phyloP scores from a whole-genome alignment of 2,113 vertebrate genomes.

The Sylvicapra grimmia region DNA sequence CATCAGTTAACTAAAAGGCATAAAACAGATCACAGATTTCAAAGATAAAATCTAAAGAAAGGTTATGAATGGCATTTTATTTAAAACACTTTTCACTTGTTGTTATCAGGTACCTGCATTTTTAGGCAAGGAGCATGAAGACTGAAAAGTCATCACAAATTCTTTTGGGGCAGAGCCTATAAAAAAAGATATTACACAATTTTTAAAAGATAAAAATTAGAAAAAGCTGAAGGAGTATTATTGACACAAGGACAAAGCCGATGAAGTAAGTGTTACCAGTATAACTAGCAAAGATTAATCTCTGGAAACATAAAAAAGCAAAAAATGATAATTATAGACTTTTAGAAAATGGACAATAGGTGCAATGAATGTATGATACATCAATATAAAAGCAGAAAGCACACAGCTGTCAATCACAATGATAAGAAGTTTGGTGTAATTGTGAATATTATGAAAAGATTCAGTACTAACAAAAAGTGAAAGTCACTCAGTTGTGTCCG shows the following conservation, averaged over 20 bases:
- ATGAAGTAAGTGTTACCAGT: not conserved
- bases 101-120: not conserved
- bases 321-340: not conserved
- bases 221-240: not conserved
- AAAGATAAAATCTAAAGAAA: slow-evolving; percentile 19
- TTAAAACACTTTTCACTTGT: not conserved
- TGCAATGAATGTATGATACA: not conserved
- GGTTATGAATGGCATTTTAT: not conserved
- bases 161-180: not conserved
- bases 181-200: not conserved
- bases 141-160: not conserved
- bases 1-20: not conserved
- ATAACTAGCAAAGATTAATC: not conserved
- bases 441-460: not conserved
- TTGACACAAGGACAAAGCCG: not conserved
- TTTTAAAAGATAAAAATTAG: not conserved
- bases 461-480: slow-evolving; percentile 8
- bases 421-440: not conserved
- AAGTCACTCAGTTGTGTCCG: rapidly evolving
- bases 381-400: not conserved
- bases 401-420: not conserved
- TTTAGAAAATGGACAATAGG: not conserved
- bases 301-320: slow-evolving; percentile 8
- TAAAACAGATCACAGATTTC: not conserved
- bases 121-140: slow-evolving; percentile 8